Percentiles rank a stretch among this genome's conserved stretches.
These are phyloP conservation scores for Hemiprocne comata DNA, from an alignment of 2,113 vertebrate species.

Conservation along the genomic window DNA sequence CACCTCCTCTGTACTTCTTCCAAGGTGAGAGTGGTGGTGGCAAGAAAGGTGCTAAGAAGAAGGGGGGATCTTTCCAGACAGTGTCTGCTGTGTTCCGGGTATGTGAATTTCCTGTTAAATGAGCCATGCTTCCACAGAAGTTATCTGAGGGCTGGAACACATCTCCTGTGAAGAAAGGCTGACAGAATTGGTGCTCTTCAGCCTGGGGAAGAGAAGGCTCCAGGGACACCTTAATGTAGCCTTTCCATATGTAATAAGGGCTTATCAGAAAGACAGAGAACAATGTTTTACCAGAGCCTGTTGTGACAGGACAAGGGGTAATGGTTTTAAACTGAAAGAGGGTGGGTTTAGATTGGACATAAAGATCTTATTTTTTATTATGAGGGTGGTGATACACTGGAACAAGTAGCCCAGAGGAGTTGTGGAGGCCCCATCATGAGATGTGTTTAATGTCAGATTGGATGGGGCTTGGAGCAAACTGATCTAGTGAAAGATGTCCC, in stretches of 20 bases:
- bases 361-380: neutral
- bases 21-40: slow-evolving; percentile 59
- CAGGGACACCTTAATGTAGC: accelerated
- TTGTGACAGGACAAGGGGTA: neutral
- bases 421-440: neutral
- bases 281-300: neutral
- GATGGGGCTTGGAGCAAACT: neutral
- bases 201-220: neutral
- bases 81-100: slow-evolving; percentile 90
- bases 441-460: neutral
- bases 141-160: neutral
- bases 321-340: neutral
- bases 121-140: neutral
- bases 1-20: neutral
- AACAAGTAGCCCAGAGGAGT: neutral
- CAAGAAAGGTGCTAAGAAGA: slow-evolving; percentile 90
- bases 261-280: neutral
- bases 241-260: neutral
- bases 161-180: neutral
- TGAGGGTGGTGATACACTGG: neutral
- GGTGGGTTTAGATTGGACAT: neutral
- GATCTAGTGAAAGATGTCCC: neutral
- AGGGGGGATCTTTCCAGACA: slow-evolving; percentile 92
- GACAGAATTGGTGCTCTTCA: neutral
- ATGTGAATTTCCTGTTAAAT: neutral